Percentiles rank a stretch among this genome's conserved stretches.
Conservation (phyloP, 2,888 invertebrate genomes). For the Erebia epiphron region DNA sequence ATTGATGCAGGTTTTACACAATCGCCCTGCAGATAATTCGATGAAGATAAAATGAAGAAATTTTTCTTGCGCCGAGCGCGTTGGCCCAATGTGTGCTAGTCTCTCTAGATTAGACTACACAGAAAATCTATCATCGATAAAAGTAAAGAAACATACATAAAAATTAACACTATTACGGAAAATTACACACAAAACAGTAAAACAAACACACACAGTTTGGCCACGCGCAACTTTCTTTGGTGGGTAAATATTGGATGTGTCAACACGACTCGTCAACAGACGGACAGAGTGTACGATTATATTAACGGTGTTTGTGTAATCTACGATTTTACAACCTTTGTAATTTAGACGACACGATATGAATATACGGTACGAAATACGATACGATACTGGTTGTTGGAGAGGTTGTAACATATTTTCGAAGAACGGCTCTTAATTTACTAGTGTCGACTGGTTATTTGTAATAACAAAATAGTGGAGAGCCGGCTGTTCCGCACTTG, state of each 20-base stretch:
- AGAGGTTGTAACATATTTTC: too few relatives aligned
- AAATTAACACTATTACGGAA: slow-evolving; percentile 16
- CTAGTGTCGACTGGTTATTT: too few relatives aligned
- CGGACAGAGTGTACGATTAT: background rate
- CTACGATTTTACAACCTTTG: background rate
- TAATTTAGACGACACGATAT: background rate
- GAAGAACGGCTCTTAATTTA: too few relatives aligned
- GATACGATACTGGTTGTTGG: too few relatives aligned
- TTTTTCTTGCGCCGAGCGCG: background rate
- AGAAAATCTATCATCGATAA: background rate
- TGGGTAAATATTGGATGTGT: slow-evolving; percentile 8
- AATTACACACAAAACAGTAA: slow-evolving; percentile 12
- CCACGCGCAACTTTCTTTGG: slow-evolving; percentile 13
- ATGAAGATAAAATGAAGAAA: too few relatives aligned
- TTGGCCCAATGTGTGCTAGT: background rate
- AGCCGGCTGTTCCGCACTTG: too few relatives aligned
- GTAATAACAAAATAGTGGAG: too few relatives aligned
- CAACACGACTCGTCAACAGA: background rate
- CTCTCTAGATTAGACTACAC: background rate
- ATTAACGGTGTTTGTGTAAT: slow-evolving; percentile 20
- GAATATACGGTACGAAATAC: background rate
- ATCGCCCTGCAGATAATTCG: background rate
- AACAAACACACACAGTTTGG: background rate
- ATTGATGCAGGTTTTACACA: too few relatives aligned
- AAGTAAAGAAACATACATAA: background rate